phyloP scores from a whole-genome alignment of 2,888 invertebrate genomes.

The Sympetrum striolatum region DNA sequence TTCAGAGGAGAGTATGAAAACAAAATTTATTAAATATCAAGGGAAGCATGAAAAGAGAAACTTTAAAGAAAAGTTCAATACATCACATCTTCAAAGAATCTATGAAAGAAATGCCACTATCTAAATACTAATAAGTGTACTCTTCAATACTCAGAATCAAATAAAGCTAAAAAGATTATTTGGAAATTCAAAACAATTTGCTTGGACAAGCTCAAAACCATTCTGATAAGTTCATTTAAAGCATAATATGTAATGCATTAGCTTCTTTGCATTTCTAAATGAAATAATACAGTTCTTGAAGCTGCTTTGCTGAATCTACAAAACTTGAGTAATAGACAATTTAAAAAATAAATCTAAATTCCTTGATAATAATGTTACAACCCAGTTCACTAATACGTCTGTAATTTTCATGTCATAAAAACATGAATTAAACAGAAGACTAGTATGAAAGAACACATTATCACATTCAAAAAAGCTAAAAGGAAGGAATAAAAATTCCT shows the following conservation, averaged over 20 bases:
- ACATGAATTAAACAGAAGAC: not conserved
- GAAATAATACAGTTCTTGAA: too few relatives aligned
- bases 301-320: too few relatives aligned
- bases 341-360: too few relatives aligned
- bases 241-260: not conserved
- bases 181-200: not conserved
- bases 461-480: not conserved
- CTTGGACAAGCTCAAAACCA: not conserved
- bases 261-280: too few relatives aligned
- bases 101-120: not conserved
- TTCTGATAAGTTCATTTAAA: not conserved
- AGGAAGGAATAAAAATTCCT: not conserved
- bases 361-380: not conserved
- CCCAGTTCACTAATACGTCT: too few relatives aligned
- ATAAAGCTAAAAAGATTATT: not conserved
- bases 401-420: not conserved
- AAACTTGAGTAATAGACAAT: too few relatives aligned
- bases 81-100: not conserved
- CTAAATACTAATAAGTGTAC: not conserved
- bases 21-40: too few relatives aligned
- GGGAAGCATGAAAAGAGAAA: too few relatives aligned
- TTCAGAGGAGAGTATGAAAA: too few relatives aligned
- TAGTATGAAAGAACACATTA: not conserved
- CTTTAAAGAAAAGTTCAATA: not conserved
- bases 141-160: slow-evolving; percentile 8